Conservation (phyloP, 1,140 invertebrate genomes). For the Leptopilina clavipes region DNA sequence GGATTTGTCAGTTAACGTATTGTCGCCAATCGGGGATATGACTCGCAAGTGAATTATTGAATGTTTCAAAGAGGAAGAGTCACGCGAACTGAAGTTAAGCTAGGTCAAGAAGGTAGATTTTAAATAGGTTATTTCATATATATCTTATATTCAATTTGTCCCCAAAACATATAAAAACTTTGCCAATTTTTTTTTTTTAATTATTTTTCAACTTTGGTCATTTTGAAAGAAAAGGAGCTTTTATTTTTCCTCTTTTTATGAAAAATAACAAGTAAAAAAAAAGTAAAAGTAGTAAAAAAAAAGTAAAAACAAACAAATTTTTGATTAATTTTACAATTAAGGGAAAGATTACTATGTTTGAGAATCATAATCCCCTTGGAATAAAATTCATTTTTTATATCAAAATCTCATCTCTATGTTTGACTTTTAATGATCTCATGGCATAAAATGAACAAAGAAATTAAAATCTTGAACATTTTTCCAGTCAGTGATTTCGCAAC, state of each 20-base stretch:
- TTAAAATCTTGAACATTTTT: constrained; percentile 1
- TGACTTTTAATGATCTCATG: neutral
- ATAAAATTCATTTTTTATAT: neutral
- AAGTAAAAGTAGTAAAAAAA: too few species aligned
- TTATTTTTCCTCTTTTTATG: too few species aligned
- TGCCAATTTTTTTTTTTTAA: too few species aligned
- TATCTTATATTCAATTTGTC: neutral
- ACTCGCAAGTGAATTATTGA: constrained; percentile 19
- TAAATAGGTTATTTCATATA: neutral
- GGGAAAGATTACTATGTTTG: too few species aligned
- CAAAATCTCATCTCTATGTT: neutral
- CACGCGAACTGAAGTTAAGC: constrained; percentile 11
- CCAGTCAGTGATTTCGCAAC: neutral
- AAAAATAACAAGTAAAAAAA: too few species aligned
- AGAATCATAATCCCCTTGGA: neutral
- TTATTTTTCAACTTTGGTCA: too few species aligned
- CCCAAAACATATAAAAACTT: too few species aligned
- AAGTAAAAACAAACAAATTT: too few species aligned
- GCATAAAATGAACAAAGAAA: constrained; percentile 8
- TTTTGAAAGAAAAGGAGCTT: too few species aligned
- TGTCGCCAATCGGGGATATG: neutral
- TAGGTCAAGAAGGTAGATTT: constrained; percentile 19
- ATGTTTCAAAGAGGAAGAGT: neutral
- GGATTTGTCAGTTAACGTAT: neutral
- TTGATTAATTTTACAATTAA: too few species aligned